Base-by-base conservation (phyloP, 1,140 invertebrate genomes). In the Ceratina japonica region DNA sequence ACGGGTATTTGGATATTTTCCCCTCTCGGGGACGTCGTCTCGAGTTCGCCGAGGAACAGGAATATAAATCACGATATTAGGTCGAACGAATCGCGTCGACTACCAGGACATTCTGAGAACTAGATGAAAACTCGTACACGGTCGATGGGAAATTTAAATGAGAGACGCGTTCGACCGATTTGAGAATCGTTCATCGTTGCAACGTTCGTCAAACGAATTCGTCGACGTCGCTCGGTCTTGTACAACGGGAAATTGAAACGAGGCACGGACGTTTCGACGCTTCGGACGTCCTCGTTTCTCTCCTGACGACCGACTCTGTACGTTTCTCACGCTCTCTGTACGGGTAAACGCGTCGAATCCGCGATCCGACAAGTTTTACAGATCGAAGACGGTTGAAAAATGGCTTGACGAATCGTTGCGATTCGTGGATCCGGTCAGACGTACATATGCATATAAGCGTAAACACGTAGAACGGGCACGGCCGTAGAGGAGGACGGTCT, bases 1-100 rank as follows among this genome's bases (percentile, higher is more conserved):
- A 90, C 89, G 89, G 87, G 84, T 86, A 87, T 89, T 89, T 87
- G 54, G 44, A 37, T 7, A 44, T 65, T 62, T 51, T 69, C 72
- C 56, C 70, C 64, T 49, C 44, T 37, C 15, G 10, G 37, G 10
- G 0, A 5, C 15, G 5, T 3, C 61, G 18, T 51, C 52, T 62
- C 75, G 24, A 22, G 27, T 20, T 62, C 22, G 56, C 1, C 7
- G 15, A 52, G 24, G n/a, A 2, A 51, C 24, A 37, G 61, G 12
- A 27, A 56, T 44, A 75, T 66, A 75, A 75, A 75, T 75, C 73
- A 66, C 18, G 51, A 27, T 58, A 49, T 22, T 49, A 20, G 16
- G 44, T 13, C 1, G 7, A 16, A 24, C 4, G 51, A 64, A 66
- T 7, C 54, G 22, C 59, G 5, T 7, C 27, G 13, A 1, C 54